Percentiles rank a stretch among this genome's conserved stretches.
Evolutionary conservation across 1,140 invertebrate species (phyloP).

Genomic region (Hermetia illucens): DNA sequence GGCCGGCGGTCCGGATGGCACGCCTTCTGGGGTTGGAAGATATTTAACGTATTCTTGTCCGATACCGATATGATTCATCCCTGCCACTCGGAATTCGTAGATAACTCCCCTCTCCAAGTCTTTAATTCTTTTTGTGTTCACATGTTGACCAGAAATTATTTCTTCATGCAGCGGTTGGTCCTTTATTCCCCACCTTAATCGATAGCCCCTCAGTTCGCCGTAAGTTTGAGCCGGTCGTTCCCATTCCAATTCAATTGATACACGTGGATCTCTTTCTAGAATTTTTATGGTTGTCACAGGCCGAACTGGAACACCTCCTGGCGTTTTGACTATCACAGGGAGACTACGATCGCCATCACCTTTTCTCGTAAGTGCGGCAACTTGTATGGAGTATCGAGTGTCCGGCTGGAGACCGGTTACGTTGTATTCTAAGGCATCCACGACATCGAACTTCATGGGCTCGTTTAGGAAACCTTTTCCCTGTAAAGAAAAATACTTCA

Average conservation of each 20-base stretch:
- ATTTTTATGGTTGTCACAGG: constrained; percentile 75
- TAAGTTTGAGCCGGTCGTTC: constrained; percentile 71
- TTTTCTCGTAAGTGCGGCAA: constrained; percentile 85
- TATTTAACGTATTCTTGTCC: constrained; percentile 84
- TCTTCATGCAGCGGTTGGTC: constrained; percentile 64
- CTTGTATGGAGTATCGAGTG: constrained; percentile 82
- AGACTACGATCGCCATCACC: constrained; percentile 83
- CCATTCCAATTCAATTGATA: constrained; percentile 85
- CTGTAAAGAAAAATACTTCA: constrained; percentile 28
- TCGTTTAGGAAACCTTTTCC: constrained; percentile 67
- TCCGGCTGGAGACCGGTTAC: constrained; percentile 83
- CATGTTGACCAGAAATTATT: constrained; percentile 39
- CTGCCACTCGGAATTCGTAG: constrained; percentile 89
- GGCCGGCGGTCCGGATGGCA: constrained; percentile 65
- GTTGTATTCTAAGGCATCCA: constrained; percentile 68
- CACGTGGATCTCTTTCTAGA: constrained; percentile 64
- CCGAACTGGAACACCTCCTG: constrained; percentile 80
- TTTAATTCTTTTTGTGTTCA: constrained; percentile 43
- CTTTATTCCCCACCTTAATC: constrained; percentile 74
- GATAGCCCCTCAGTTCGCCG: constrained; percentile 73
- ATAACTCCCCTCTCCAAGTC: constrained; percentile 77
- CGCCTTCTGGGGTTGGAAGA: constrained; percentile 82
- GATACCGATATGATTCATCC: constrained; percentile 80
- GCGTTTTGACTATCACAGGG: constrained; percentile 71
- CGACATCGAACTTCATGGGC: constrained; percentile 69